Conservation (phyloP, 1,140 invertebrate species). For the Bombus huntii region DNA sequence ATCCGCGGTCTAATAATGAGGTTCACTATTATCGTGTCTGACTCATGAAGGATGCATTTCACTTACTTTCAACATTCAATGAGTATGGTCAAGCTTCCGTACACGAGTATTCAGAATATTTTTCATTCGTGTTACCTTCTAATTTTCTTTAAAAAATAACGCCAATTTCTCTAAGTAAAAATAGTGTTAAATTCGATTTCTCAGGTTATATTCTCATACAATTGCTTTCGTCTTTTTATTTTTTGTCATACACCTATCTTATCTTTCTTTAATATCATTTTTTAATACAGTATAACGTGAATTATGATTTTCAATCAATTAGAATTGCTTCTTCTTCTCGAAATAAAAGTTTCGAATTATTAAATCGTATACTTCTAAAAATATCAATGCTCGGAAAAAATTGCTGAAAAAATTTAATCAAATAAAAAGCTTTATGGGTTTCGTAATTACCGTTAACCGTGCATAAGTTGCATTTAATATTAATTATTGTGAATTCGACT, state of each 20-base stretch:
- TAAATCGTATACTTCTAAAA: not conserved
- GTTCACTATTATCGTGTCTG: constrained; percentile 1
- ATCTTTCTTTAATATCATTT: not conserved
- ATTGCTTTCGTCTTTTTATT: too few relatives aligned
- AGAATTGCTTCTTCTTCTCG: not conserved
- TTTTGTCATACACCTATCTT: not conserved
- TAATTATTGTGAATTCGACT: not conserved
- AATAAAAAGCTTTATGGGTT: not conserved
- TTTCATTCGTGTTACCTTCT: not conserved
- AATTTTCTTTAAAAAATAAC: too few relatives aligned
- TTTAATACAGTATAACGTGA: not conserved
- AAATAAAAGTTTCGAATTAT: not conserved
- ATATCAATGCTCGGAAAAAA: not conserved
- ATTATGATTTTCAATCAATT: not conserved
- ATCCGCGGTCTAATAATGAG: too few relatives aligned
- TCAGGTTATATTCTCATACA: too few relatives aligned
- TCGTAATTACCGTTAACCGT: not conserved
- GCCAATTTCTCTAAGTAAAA: too few relatives aligned
- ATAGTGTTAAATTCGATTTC: too few relatives aligned
- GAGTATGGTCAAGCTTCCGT: not conserved
- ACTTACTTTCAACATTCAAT: constrained; percentile 13
- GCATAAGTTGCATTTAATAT: not conserved
- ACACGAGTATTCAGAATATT: not conserved
- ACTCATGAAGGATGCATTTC: constrained; percentile 11
- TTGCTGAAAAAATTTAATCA: not conserved